Evolutionary conservation across 2,888 invertebrate genomes (phyloP), one percentile per base, ranked within the genome.

Genomic region (Cerceris ruficornis): DNA sequence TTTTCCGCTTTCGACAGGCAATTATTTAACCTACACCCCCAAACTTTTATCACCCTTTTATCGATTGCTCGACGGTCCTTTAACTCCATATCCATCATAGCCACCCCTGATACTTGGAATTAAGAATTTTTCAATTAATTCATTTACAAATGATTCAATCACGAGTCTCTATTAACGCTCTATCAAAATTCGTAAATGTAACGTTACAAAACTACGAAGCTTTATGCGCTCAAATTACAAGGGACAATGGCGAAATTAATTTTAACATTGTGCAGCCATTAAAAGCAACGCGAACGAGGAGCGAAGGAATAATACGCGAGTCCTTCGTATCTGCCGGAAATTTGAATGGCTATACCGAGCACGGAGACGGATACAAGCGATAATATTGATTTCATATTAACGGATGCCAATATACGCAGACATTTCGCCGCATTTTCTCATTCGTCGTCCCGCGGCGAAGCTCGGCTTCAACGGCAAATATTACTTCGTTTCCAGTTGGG

Each of bases 351-450:
- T 50, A 11, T 11, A 46, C 55, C 55, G 39, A 71, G 67, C 4
- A 75, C 75, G 73, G 68, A 69, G 62, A 54, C 71, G 76, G 67
- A 67, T 64, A 77, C 68, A 64, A 50, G 59, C 52, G 74, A 67
- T 74, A 81, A 83, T 81, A 84, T 84, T 81, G 81, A 84, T 83
- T 79, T 79, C 75, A 74, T 77, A 83, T 81, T 83, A 81, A 79
- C 83, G 72, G 77, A 77, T 75, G 81, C 64, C 81, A 71, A 68
- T 77, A 69, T 28, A 28, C 70, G 74, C 69, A 50, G 69, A 78
- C 80, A 75, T 77, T 82, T 57, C 57, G 71, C 62, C 69, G 52
- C 75, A 77, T 77, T 79, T 59, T 59, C 68, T 62, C 69, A 62
- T 66, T 77, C 75, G 69, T 72, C 61, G 69, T 70, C 65, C 60